Evolutionary conservation across 2,888 invertebrate species (phyloP).

Genomic region (Athalia cordata): DNA sequence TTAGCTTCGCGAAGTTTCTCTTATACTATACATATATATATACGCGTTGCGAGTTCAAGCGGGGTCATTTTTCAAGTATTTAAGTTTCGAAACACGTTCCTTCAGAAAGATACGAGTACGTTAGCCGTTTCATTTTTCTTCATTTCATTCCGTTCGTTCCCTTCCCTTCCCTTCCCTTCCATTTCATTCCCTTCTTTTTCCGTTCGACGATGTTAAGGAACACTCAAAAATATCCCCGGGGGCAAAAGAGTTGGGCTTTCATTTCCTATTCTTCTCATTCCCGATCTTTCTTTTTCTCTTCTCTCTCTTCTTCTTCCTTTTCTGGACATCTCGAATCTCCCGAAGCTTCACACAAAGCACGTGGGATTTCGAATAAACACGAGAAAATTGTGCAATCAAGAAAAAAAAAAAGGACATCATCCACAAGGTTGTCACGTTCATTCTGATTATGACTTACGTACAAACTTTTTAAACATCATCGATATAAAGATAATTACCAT

Average conservation of each 20-base stretch:
- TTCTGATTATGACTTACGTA: no score
- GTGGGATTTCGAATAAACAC: constrained; percentile 35
- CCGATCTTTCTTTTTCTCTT: neutral
- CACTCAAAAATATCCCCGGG: no score
- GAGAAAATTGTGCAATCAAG: constrained; percentile 37
- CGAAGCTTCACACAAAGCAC: neutral
- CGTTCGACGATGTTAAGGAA: no score
- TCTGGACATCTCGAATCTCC: neutral
- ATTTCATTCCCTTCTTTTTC: no score
- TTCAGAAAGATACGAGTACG: no score
- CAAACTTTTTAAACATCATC: no score
- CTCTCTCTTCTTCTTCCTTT: neutral
- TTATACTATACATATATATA: neutral
- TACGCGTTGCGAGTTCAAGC: neutral
- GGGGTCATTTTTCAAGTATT: constrained; percentile 43
- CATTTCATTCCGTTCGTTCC: neutral
- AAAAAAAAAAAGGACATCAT: no score
- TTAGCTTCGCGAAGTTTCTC: constrained; percentile 40
- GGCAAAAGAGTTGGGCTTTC: no score
- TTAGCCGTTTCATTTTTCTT: no score
- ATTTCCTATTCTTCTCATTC: no score
- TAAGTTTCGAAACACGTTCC: constrained; percentile 38
- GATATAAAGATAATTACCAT: no score
- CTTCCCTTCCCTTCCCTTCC: neutral
- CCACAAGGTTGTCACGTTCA: constrained; percentile 1